Percentiles rank a stretch among this genome's conserved stretches.
Evolutionary conservation across 1,140 invertebrate species (phyloP).

Genomic region (Leptinotarsa texana): DNA sequence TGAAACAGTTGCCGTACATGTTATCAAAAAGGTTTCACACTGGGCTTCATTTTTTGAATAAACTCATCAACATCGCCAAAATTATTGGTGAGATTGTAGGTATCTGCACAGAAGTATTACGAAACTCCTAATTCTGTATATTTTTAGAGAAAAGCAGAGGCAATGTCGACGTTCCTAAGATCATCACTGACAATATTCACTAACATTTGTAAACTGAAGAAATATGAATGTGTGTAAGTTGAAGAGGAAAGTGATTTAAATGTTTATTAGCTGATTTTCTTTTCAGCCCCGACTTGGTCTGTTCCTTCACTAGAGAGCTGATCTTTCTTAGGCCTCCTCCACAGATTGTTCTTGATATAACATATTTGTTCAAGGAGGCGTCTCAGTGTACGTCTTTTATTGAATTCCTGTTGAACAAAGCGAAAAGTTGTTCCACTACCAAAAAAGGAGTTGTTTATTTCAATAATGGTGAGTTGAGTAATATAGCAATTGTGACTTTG

Average conservation of each 20-base stretch:
- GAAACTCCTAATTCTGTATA: constrained; percentile 10
- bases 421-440: constrained; percentile 14
- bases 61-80: constrained; percentile 31
- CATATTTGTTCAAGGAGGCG: constrained; percentile 33
- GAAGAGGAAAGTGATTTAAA: not conserved
- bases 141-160: constrained; percentile 37
- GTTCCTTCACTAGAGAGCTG: constrained; percentile 31
- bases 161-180: constrained; percentile 32
- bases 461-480: constrained; percentile 30
- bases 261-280: not conserved
- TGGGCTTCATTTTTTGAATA: constrained; percentile 30
- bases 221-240: constrained; percentile 27
- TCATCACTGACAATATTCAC: constrained; percentile 32
- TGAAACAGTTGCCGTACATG: constrained; percentile 27
- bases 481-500: too few species aligned
- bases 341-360: constrained; percentile 26
- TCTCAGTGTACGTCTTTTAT: constrained; percentile 29
- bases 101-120: not conserved
- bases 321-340: constrained; percentile 31
- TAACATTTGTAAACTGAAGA: constrained; percentile 26
- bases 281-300: constrained; percentile 18
- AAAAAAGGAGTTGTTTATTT: constrained; percentile 35
- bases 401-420: constrained; percentile 35
- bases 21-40: constrained; percentile 27
- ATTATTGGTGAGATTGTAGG: constrained; percentile 42